These are phyloP conservation scores for Watsonalla cultraria DNA, from an alignment of 2,888 invertebrate genomes.

Conservation along the genomic window DNA sequence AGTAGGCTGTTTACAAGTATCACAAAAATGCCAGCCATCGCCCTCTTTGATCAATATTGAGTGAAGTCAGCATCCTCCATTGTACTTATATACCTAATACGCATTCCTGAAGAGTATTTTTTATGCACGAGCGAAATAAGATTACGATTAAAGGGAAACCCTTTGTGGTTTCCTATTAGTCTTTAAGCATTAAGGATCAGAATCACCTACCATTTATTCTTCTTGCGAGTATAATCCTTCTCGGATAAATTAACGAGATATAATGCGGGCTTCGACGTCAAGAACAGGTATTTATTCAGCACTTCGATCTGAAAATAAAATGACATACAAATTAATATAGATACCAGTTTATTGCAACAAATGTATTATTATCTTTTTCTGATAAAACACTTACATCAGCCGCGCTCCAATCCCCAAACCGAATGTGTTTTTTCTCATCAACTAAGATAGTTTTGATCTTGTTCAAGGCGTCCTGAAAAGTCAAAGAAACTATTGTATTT, in stretches of 20 bases:
- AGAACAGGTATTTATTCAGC: conserved; percentile 96
- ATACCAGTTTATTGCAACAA: conserved; percentile 1
- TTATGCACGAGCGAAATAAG: no score
- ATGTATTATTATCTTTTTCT: not conserved
- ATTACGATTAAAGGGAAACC: no score
- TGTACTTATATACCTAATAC: no score
- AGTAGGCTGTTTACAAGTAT: no score
- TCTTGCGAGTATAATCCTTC: conserved; percentile 98
- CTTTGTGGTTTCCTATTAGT: no score
- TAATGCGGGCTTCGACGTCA: conserved; percentile 98
- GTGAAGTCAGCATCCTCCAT: no score
- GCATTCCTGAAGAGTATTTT: no score
- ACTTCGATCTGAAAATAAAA: conserved; percentile 89
- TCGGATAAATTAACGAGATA: conserved; percentile 98
- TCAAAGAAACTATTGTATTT: conserved; percentile 6
- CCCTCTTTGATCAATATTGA: no score
- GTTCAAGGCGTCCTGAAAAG: conserved; percentile 87
- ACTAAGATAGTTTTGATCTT: conserved; percentile 91
- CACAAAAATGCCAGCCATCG: no score
- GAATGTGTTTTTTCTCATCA: conserved; percentile 94
- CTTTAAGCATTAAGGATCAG: no score
- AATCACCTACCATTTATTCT: conserved; percentile 94
- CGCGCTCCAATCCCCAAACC: conserved; percentile 95
- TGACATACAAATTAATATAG: not conserved
- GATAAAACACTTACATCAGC: conserved; percentile 86